Percentiles rank a stretch among this genome's conserved stretches.
phyloP scores from a whole-genome alignment of 1,140 invertebrate species.

The Bombus sibiricus region DNA sequence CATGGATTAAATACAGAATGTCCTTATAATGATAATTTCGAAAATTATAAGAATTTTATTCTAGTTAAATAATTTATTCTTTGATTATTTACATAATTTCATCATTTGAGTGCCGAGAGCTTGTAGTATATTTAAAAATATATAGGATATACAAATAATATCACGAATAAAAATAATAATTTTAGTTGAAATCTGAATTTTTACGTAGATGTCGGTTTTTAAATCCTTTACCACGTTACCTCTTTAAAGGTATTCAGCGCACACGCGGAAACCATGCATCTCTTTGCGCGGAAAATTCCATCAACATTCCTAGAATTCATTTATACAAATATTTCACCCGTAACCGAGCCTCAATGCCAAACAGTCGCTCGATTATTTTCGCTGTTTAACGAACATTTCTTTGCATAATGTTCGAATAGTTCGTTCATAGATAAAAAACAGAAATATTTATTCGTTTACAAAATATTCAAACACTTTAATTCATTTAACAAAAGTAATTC shows the following conservation, averaged over 20 bases:
- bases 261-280: neutral
- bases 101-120: neutral
- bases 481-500: no score
- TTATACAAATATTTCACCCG: conserved; percentile 6
- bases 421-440: neutral
- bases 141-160: neutral
- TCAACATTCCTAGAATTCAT: conserved; percentile 9
- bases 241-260: neutral
- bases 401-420: neutral
- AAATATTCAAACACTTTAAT: neutral
- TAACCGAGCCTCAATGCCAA: neutral
- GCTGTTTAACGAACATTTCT: neutral
- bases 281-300: conserved; percentile 5
- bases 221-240: neutral
- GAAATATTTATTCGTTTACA: neutral
- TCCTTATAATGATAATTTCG: neutral
- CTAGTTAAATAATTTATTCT: neutral
- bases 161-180: neutral
- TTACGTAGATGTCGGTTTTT: neutral
- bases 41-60: neutral
- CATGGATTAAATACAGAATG: neutral
- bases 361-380: neutral
- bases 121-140: neutral
- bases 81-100: neutral
- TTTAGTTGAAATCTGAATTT: neutral